phyloP scores from a whole-genome alignment of 2,113 vertebrate genomes.

The Rutilus rutilus region DNA sequence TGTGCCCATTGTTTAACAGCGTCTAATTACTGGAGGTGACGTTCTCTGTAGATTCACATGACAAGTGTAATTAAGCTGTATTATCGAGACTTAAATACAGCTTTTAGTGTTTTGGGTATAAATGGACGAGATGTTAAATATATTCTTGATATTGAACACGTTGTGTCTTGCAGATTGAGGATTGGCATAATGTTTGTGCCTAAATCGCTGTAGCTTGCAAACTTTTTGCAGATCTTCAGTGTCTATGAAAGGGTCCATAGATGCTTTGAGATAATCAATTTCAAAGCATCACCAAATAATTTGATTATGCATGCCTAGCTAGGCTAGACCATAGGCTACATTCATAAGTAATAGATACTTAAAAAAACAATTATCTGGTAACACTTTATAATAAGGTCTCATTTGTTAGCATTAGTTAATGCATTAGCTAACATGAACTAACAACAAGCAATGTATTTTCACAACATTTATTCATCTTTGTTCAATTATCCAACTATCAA shows the following conservation, averaged over 20 bases:
- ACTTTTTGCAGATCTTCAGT: no score
- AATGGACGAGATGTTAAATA: neutral
- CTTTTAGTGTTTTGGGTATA: neutral
- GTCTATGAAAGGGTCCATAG: neutral
- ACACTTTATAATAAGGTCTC: neutral
- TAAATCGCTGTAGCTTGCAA: neutral
- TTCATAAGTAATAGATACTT: neutral
- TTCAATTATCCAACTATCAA: no score
- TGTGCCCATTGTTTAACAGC: neutral
- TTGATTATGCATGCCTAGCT: neutral
- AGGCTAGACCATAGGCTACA: neutral
- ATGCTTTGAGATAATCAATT: neutral
- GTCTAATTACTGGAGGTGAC: conserved; percentile 43
- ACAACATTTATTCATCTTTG: neutral
- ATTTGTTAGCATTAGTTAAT: neutral
- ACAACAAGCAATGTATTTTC: neutral
- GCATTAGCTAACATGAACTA: neutral
- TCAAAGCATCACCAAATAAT: neutral
- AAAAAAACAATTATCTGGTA: neutral
- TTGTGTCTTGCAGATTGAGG: neutral
- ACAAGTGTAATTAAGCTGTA: conserved; percentile 34
- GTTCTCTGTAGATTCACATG: conserved; percentile 16
- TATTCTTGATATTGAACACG: conserved; percentile 1
- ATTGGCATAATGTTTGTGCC: neutral
- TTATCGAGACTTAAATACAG: neutral